These are phyloP conservation scores for Hydrolagus colliei DNA, from an alignment of 2,797 vertebrate genomes.

Conservation along the genomic window DNA sequence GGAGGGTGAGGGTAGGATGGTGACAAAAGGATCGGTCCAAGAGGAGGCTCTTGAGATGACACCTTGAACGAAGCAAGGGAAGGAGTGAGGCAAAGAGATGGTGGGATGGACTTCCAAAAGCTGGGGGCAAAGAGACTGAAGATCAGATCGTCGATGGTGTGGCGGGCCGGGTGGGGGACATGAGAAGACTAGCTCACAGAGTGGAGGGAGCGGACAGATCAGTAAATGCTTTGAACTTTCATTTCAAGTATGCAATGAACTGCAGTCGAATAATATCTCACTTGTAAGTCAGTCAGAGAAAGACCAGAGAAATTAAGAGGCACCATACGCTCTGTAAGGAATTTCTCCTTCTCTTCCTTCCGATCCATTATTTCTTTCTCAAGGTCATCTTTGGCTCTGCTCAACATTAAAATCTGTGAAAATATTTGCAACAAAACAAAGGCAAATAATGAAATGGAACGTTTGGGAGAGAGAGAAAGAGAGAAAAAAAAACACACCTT, in stretches of 20 bases:
- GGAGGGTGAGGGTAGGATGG: no score
- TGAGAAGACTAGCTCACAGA: no score
- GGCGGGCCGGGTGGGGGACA: no score
- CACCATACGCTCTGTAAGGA: constrained; percentile 48
- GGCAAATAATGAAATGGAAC: background rate
- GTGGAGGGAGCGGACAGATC: no score
- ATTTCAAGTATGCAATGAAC: background rate
- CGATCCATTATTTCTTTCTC: constrained; percentile 54
- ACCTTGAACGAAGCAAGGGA: no score
- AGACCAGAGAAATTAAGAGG: constrained; percentile 50
- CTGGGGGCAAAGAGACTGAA: no score
- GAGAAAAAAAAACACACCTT: background rate
- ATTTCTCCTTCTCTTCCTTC: constrained; percentile 44
- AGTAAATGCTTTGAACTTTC: background rate
- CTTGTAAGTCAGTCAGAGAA: constrained; percentile 55
- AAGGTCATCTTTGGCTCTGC: constrained; percentile 47
- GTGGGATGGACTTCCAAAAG: no score
- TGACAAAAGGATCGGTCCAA: no score
- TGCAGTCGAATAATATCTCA: constrained; percentile 25
- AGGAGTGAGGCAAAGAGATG: no score
- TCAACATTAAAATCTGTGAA: constrained; percentile 56
- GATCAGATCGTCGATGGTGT: no score
- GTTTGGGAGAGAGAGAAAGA: constrained; percentile 27
- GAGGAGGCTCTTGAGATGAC: no score
- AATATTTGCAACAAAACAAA: constrained; percentile 32